Base-by-base conservation (phyloP, 2,888 invertebrate species). In the Idaea aversata region DNA sequence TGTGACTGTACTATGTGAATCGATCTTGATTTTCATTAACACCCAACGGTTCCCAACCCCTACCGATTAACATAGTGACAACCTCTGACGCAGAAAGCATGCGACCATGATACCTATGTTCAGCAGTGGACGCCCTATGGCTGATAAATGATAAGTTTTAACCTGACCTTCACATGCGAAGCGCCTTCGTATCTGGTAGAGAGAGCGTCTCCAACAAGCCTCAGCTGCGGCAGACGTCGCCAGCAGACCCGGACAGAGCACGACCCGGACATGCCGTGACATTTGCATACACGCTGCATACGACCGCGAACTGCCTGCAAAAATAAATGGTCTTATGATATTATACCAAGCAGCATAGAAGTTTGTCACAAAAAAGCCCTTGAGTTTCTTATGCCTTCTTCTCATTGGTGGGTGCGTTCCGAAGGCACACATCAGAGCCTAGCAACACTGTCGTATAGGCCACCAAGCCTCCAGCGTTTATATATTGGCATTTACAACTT, bases 191-290 rank as follows among this genome's bases (percentile, higher is more conserved):
- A 98, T 80, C 96, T 94, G 61, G 96, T 95, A 68, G 96, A 95
- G 62, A 98, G 93, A 0, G 95, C 95, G 69, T 96, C 95, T 0
- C 97, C 98, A 5, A 98, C 96, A 70, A 94, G 86, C 36, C 97
- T 91, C 80, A 98, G 96, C 59, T 95, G 94, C 5, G 97, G 96
- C 77, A 98, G 91, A 68, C 96, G 95, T 73, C 97, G 94, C 98
- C 98, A 98, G 86, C 98, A 98, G 6, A 98, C 97, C 62, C 97
- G 94, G 72, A 97, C 95, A 59, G 97, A 97, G 88, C 98, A 98
- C 4, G 98, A 98, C 0, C 98, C 98, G 0, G 98, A 98, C 93
- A 98, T 97, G 34, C 98, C 98, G 86, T 98, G 98, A 80, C 98
- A 98, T 85, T 98, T 98, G 94, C 98, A 98, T 25, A 97, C 95